Conservation (phyloP, 2,797 vertebrate genomes). For the Channa striata region DNA sequence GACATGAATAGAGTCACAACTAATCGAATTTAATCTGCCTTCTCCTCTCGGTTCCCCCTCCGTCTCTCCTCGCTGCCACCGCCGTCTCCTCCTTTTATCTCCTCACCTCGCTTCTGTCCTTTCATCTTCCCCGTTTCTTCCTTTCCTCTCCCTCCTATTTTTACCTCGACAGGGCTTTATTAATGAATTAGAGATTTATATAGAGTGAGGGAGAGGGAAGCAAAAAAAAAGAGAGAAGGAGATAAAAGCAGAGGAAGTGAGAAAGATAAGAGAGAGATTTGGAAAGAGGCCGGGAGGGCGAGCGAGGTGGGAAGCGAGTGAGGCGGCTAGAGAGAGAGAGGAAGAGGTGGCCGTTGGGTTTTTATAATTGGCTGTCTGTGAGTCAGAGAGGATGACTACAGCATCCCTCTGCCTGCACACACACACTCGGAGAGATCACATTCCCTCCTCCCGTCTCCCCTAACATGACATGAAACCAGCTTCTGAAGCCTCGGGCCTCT, state of each 20-base stretch:
- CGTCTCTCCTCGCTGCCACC: constrained; percentile 10
- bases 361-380: constrained; percentile 77
- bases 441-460: constrained; percentile 58
- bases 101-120: constrained; percentile 28
- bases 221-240: not conserved
- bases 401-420: constrained; percentile 43
- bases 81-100: constrained; percentile 37
- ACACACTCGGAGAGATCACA: constrained; percentile 56
- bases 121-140: not conserved
- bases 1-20: constrained; percentile 53
- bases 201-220: not conserved
- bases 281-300: constrained; percentile 23
- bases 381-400: constrained; percentile 63
- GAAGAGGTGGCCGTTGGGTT: constrained; percentile 63
- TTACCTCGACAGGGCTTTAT: constrained; percentile 46
- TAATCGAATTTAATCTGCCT: constrained; percentile 62
- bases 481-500: constrained; percentile 58
- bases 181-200: constrained; percentile 50
- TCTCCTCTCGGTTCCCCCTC: constrained; percentile 24
- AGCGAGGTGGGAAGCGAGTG: constrained; percentile 34
- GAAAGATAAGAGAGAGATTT: constrained; percentile 35
- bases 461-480: constrained; percentile 70
- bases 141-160: constrained; percentile 22
- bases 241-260: constrained; percentile 25
- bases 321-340: constrained; percentile 27